Conservation (phyloP, 2,113 vertebrate genomes). For the Ahaetulla prasina region DNA sequence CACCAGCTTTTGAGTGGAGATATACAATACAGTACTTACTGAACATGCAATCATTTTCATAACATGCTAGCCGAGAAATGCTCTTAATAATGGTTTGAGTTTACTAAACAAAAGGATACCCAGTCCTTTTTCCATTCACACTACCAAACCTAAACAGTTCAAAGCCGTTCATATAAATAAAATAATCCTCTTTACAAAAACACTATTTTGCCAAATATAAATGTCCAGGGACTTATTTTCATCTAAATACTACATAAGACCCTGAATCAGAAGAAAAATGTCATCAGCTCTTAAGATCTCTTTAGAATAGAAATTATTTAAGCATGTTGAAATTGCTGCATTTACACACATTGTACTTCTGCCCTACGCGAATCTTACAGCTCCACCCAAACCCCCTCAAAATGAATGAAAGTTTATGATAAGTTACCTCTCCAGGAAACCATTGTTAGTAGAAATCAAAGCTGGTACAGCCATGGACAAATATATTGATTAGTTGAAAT, state of each 20-base stretch:
- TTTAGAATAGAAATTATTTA: background rate
- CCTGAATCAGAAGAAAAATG: background rate
- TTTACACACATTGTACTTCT: background rate
- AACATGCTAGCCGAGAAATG: background rate
- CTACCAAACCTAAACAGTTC: background rate
- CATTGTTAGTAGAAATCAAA: background rate
- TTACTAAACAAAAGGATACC: background rate
- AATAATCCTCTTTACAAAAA: background rate
- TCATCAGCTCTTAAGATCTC: background rate
- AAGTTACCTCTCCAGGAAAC: background rate
- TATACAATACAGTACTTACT: background rate
- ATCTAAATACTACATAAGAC: background rate
- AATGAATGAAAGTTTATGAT: background rate
- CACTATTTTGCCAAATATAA: background rate
- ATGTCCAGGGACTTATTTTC: background rate
- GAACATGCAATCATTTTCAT: background rate
- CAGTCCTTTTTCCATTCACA: background rate
- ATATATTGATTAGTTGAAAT: background rate
- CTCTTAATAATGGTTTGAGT: background rate
- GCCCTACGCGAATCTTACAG: background rate
- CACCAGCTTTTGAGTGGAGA: background rate
- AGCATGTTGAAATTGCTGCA: background rate
- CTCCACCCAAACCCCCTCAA: background rate
- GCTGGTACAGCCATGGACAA: background rate
- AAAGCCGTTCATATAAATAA: too few species aligned